phyloP scores from a whole-genome alignment of 92 coral and sea anemone genomes.

The Actinernus sp. region DNA sequence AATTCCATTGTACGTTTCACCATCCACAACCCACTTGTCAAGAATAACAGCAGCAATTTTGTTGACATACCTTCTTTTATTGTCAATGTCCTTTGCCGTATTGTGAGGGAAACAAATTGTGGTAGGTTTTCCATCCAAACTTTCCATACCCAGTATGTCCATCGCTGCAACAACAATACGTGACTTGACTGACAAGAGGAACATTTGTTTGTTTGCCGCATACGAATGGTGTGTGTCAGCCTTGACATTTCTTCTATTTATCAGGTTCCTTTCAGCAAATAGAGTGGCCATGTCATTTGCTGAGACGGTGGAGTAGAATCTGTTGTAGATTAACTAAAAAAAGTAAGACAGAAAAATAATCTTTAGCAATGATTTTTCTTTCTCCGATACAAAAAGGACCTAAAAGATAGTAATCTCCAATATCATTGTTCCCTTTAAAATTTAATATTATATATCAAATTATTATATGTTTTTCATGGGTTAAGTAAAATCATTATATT shows the following conservation, averaged over 20 bases:
- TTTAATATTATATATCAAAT: too few species aligned
- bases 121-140: background rate
- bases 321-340: slow-evolving; percentile 32
- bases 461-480: too few species aligned
- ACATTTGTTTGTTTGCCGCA: slow-evolving; percentile 41
- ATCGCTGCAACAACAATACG: slow-evolving; percentile 34
- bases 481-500: too few species aligned
- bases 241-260: slow-evolving; percentile 61
- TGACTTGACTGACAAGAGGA: slow-evolving; percentile 24
- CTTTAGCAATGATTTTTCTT: too few species aligned
- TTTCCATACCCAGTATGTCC: slow-evolving; percentile 20
- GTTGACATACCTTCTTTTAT: slow-evolving; percentile 2
- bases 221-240: slow-evolving; percentile 45
- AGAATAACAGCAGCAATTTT: slow-evolving; percentile 10
- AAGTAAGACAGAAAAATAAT: background rate
- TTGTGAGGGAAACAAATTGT: slow-evolving; percentile 1
- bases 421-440: too few species aligned
- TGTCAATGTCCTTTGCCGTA: slow-evolving; percentile 1
- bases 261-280: slow-evolving; percentile 59
- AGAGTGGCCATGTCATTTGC: slow-evolving; percentile 53
- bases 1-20: slow-evolving; percentile 4
- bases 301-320: slow-evolving; percentile 39
- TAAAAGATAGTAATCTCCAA: too few species aligned
- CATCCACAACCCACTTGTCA: slow-evolving; percentile 9
- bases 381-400: too few species aligned